Conservation (phyloP, 2,113 vertebrate genomes). For the Baryphthengus martii region DNA sequence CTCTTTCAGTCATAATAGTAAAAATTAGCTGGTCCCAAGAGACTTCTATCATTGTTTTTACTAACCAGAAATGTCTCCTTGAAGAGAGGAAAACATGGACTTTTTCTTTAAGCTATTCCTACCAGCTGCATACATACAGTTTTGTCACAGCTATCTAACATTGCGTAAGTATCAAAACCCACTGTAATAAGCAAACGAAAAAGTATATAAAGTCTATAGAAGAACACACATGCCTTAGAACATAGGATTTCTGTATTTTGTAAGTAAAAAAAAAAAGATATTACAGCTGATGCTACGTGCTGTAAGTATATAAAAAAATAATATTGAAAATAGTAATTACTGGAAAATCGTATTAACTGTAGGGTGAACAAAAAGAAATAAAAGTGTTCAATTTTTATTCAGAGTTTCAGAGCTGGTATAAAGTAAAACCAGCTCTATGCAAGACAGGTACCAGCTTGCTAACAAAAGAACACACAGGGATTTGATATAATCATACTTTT, state of each 20-base stretch:
- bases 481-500: neutral
- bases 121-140: neutral
- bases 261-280: neutral
- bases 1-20: neutral
- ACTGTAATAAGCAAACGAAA: neutral
- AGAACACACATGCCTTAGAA: neutral
- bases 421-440: neutral
- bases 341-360: neutral
- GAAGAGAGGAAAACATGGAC: neutral
- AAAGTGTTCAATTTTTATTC: neutral
- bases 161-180: neutral
- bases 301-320: neutral
- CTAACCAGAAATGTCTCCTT: neutral
- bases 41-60: neutral
- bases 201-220: neutral
- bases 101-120: neutral
- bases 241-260: neutral
- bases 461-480: neutral
- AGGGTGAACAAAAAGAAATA: neutral
- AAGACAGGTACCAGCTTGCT: neutral
- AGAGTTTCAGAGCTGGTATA: neutral
- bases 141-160: neutral
- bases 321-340: neutral
- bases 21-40: neutral
- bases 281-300: neutral